phyloP scores from a whole-genome alignment of 1,140 invertebrate genomes.

The Rhagoletis pomonella region DNA sequence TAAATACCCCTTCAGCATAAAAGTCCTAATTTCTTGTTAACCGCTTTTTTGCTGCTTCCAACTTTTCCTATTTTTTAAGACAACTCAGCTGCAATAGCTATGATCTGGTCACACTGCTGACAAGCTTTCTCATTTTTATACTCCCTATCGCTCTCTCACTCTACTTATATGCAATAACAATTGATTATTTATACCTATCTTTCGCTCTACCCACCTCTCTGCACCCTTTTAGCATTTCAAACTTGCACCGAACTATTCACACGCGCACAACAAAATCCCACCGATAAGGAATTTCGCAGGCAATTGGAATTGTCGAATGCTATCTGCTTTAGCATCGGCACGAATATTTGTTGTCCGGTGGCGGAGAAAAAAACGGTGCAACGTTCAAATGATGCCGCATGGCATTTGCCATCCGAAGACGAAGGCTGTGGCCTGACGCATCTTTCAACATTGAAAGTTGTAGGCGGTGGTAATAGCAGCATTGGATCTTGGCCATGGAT shows the following conservation, averaged over 20 bases:
- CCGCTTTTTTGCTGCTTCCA: no score
- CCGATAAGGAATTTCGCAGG: constrained; percentile 44
- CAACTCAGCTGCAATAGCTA: no score
- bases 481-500: constrained; percentile 63
- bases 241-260: constrained; percentile 39
- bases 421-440: constrained; percentile 66
- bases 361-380: background rate
- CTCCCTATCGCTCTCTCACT: background rate
- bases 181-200: background rate
- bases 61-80: no score
- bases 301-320: constrained; percentile 49
- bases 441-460: constrained; percentile 63
- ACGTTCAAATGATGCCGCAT: background rate
- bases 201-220: background rate
- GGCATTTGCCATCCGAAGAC: constrained; percentile 46
- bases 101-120: background rate
- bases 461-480: constrained; percentile 66
- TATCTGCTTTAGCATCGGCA: constrained; percentile 31
- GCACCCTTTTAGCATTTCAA: constrained; percentile 41
- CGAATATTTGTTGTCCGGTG: constrained; percentile 56
- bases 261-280: constrained; percentile 40
- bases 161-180: background rate
- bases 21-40: no score
- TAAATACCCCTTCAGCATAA: no score
- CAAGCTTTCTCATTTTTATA: background rate